Conservation (phyloP, 2,113 vertebrate genomes). For the Anguilla japonica region DNA sequence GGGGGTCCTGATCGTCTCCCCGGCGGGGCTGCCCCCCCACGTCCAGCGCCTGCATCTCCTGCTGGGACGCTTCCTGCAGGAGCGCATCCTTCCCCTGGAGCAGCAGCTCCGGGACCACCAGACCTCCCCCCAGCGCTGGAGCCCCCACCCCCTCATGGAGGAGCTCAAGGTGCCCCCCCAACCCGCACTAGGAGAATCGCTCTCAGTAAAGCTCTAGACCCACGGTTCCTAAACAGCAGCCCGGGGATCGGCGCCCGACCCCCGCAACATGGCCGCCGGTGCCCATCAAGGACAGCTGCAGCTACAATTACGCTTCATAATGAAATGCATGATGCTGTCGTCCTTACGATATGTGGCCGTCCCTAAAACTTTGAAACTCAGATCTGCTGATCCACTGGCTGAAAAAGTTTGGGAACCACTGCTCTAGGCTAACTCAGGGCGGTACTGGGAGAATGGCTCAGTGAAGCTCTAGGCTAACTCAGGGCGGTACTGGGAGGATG, state of each 20-base stretch:
- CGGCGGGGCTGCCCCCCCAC: conserved; percentile 21
- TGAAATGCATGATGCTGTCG: too few species aligned
- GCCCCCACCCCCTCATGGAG: conserved; percentile 40
- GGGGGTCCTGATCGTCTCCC: conserved; percentile 36
- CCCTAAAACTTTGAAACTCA: too few species aligned
- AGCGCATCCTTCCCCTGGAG: conserved; percentile 52
- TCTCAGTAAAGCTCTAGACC: too few species aligned
- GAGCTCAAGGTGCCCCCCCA: conserved; percentile 57
- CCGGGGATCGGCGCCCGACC: not conserved
- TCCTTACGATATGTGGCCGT: too few species aligned
- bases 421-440: too few species aligned
- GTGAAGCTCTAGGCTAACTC: too few species aligned
- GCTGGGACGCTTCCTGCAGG: conserved; percentile 41
- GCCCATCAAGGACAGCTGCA: too few species aligned
- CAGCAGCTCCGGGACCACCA: conserved; percentile 49
- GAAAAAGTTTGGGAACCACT: not conserved
- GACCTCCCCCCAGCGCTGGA: conserved; percentile 40
- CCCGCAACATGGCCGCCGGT: not conserved
- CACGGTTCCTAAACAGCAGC: too few species aligned
- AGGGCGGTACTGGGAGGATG: too few species aligned
- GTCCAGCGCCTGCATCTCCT: conserved; percentile 37
- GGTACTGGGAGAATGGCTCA: too few species aligned
- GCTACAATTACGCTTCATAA: too few species aligned
- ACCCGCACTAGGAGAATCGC: too few species aligned
- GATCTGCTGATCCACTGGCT: not conserved